Percentiles rank a stretch among this genome's conserved stretches.
Evolutionary conservation across 2,888 invertebrate genomes (phyloP).

Genomic region (Hartigia nigra): DNA sequence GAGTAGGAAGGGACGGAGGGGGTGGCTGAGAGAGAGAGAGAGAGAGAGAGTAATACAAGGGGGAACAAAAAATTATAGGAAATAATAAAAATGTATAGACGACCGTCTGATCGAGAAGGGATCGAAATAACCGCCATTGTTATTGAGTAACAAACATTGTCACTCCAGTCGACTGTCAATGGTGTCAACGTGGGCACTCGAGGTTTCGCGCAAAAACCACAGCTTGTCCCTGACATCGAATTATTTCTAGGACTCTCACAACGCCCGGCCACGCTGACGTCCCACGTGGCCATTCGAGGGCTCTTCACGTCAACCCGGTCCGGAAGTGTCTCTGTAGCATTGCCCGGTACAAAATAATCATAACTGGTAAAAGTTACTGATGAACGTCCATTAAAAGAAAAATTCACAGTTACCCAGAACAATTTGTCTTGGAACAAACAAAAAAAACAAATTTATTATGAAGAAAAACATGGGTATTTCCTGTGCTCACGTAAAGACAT

Average conservation of each 20-base stretch:
- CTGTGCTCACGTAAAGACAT: background rate
- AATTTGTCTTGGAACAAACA: background rate
- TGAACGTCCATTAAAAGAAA: background rate
- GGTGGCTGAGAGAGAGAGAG: background rate
- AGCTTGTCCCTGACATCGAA: conserved; percentile 59
- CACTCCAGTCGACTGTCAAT: background rate
- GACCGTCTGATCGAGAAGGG: background rate
- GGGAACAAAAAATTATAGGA: background rate
- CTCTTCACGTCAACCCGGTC: conserved; percentile 52
- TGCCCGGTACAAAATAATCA: background rate
- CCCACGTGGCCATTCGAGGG: conserved; percentile 56
- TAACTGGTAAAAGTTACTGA: background rate
- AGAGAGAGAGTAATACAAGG: background rate
- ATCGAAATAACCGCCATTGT: background rate
- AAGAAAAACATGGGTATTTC: background rate
- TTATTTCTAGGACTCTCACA: conserved; percentile 41
- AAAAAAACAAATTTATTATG: background rate
- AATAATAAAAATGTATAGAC: background rate
- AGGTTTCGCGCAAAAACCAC: conserved; percentile 58
- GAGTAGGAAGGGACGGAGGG: background rate
- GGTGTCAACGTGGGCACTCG: conserved; percentile 36
- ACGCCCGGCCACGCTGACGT: conserved; percentile 29
- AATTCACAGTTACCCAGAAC: background rate
- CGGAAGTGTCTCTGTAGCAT: conserved; percentile 30
- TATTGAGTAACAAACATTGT: conserved; percentile 1